Evolutionary conservation across 2,888 invertebrate genomes (phyloP).

Genomic region (Tipula helvola): DNA sequence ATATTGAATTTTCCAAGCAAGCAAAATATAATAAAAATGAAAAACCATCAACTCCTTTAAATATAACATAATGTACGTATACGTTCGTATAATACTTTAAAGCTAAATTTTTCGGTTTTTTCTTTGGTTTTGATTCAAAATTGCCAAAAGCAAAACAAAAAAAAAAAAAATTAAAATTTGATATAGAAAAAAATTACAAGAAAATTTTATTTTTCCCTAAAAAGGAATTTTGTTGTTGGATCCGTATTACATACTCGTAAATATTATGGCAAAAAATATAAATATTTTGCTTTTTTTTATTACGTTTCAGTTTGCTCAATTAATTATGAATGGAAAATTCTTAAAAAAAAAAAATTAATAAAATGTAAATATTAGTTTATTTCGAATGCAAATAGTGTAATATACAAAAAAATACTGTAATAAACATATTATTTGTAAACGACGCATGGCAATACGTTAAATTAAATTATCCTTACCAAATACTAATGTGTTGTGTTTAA

Average conservation of each 20-base stretch:
- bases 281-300: not conserved
- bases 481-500: too few species aligned
- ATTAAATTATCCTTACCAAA: too few species aligned
- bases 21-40: not conserved
- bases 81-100: not conserved
- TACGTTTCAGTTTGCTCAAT: conserved; percentile 4
- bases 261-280: not conserved
- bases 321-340: not conserved
- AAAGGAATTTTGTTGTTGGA: not conserved
- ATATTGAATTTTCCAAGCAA: not conserved
- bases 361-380: not conserved
- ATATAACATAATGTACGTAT: not conserved
- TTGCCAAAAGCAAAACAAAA: not conserved
- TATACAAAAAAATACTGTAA: not conserved
- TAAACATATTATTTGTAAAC: not conserved
- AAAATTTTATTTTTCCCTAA: not conserved
- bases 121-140: not conserved
- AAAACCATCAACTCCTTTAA: not conserved
- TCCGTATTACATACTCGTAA: not conserved
- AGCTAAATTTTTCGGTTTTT: not conserved
- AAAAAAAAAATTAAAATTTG: not conserved
- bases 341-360: not conserved
- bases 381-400: not conserved
- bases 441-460: not conserved
- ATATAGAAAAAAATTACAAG: not conserved